Evolutionary conservation across 53 echinoderm and acorn worm species (phyloP).

Genomic region (Luidia sarsii): DNA sequence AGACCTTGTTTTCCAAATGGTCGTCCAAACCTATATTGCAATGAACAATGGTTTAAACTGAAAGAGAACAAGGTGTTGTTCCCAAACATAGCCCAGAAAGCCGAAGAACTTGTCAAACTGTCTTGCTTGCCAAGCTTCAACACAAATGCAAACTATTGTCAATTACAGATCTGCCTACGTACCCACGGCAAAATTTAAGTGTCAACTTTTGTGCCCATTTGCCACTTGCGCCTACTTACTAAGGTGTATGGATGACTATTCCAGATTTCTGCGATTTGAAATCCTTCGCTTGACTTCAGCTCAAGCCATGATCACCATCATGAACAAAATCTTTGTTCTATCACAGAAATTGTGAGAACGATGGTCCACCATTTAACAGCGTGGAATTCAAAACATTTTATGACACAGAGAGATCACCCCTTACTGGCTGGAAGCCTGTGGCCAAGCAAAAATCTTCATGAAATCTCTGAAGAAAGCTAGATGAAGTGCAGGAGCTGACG

Average conservation of each 20-base stretch:
- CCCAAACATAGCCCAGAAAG: slow-evolving; percentile 21
- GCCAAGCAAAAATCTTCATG: slow-evolving; percentile 67
- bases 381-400: slow-evolving; percentile 58
- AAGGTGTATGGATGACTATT: slow-evolving; percentile 2
- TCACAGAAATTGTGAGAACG: too few relatives aligned
- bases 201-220: slow-evolving; percentile 57
- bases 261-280: slow-evolving; percentile 19
- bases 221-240: slow-evolving; percentile 1
- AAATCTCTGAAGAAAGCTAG: too few relatives aligned
- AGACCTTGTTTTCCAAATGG: slow-evolving; percentile 10
- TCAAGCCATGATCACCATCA: too few relatives aligned
- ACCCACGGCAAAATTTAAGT: slow-evolving; percentile 50
- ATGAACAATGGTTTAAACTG: slow-evolving; percentile 24
- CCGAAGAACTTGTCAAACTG: slow-evolving; percentile 25
- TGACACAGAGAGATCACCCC: slow-evolving; percentile 66
- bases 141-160: slow-evolving; percentile 3
- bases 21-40: slow-evolving; percentile 49
- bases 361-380: slow-evolving; percentile 76
- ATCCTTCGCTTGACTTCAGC: slow-evolving; percentile 22
- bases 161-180: slow-evolving; percentile 27
- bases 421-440: slow-evolving; percentile 59
- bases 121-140: slow-evolving; percentile 32
- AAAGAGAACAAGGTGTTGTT: slow-evolving; percentile 50
- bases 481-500: too few relatives aligned
- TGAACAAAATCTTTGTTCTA: too few relatives aligned